phyloP scores from a whole-genome alignment of 1,140 invertebrate genomes.

The Listronotus oregonensis region DNA sequence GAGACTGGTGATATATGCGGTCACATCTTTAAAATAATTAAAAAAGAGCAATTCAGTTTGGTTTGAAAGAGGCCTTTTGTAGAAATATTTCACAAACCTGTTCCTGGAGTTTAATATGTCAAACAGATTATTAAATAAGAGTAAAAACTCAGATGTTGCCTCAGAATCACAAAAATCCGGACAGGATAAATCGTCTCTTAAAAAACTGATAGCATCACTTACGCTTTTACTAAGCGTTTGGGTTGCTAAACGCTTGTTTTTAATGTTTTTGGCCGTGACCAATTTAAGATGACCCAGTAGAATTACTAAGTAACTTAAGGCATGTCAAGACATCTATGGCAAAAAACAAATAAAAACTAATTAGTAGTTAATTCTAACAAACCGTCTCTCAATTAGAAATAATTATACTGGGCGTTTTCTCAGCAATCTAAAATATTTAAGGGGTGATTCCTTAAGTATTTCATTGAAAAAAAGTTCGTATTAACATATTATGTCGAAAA shows the following conservation, averaged over 20 bases:
- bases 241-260: slow-evolving; percentile 43
- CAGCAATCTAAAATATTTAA: no score
- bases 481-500: no score
- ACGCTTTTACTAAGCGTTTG: slow-evolving; percentile 47
- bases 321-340: no score
- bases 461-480: no score
- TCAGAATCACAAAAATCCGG: slow-evolving; percentile 39
- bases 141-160: neutral
- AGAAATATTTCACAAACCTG: slow-evolving; percentile 33
- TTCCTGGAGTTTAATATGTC: slow-evolving; percentile 48
- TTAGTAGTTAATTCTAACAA: no score
- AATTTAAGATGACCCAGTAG: no score
- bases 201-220: slow-evolving; percentile 38
- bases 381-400: no score
- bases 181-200: slow-evolving; percentile 25
- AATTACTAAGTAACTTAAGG: no score
- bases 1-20: slow-evolving; percentile 37
- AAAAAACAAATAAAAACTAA: no score
- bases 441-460: no score
- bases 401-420: no score
- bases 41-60: slow-evolving; percentile 29
- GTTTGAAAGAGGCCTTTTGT: slow-evolving; percentile 30
- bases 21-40: slow-evolving; percentile 23
- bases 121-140: slow-evolving; percentile 46
- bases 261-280: no score